A percentile compares a stretch with the other conserved stretches of the same genome.
phyloP scores from a whole-genome alignment of 2,113 vertebrate genomes.

The Embiotoca jacksoni region DNA sequence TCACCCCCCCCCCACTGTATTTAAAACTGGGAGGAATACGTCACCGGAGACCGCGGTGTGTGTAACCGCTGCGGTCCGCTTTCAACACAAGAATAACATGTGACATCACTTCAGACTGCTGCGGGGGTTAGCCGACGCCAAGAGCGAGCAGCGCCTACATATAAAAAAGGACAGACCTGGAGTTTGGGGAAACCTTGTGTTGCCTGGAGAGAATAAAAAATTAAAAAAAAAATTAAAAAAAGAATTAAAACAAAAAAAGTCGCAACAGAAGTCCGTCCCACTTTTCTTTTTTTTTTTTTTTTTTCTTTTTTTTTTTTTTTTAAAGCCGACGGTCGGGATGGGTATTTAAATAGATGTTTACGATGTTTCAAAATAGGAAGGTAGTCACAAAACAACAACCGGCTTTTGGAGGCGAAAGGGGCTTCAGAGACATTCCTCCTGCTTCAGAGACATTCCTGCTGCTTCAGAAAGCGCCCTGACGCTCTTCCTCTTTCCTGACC shows the following conservation, averaged over 20 bases:
- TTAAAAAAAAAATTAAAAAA: background rate
- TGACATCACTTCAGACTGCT: constrained; percentile 72
- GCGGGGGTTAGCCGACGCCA: constrained; percentile 20
- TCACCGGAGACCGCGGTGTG: constrained; percentile 59
- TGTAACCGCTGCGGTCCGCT: constrained; percentile 60
- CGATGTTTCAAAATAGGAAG: constrained; percentile 51
- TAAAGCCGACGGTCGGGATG: background rate
- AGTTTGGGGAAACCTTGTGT: constrained; percentile 15
- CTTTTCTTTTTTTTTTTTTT: background rate
- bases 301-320: no score
- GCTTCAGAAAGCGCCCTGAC: constrained; percentile 62
- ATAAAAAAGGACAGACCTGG: constrained; percentile 1
- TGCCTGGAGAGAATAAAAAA: constrained; percentile 15
- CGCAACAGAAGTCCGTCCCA: background rate
- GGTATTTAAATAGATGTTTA: constrained; percentile 41
- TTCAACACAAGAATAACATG: constrained; percentile 71
- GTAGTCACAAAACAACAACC: constrained; percentile 42
- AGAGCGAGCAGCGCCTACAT: constrained; percentile 12
- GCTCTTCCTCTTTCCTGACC: constrained; percentile 67
- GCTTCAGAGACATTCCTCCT: constrained; percentile 53
- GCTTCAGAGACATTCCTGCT: constrained; percentile 56
- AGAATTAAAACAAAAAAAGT: background rate
- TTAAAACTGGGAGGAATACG: constrained; percentile 62
- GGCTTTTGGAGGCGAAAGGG: background rate
- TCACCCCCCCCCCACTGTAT: constrained; percentile 54